Evolutionary conservation across 2,888 invertebrate genomes (phyloP).

Genomic region (Eupithecia inturbata): DNA sequence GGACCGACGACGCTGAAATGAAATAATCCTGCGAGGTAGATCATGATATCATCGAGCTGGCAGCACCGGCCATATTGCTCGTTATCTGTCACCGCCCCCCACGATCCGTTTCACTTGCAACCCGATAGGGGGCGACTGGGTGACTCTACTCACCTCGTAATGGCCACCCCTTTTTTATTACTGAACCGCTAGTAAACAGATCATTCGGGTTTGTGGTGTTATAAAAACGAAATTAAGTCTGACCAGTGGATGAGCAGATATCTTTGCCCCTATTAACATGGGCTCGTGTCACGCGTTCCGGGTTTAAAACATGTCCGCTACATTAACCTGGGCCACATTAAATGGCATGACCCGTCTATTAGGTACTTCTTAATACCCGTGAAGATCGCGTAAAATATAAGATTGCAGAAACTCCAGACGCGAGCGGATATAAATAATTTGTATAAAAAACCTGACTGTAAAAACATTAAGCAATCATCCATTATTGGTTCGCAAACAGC

Average conservation of each 20-base stretch:
- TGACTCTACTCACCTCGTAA: constrained; percentile 76
- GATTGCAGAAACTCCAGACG: not conserved
- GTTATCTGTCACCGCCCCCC: constrained; percentile 82
- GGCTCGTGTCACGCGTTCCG: constrained; percentile 68
- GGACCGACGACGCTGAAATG: constrained; percentile 34
- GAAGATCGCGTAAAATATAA: constrained; percentile 18
- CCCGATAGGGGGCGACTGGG: constrained; percentile 82
- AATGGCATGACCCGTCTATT: constrained; percentile 47
- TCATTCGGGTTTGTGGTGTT: constrained; percentile 84
- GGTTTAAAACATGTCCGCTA: constrained; percentile 62
- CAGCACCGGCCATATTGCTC: constrained; percentile 71
- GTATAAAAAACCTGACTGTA: not conserved
- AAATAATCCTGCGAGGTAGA: constrained; percentile 45
- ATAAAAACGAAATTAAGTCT: constrained; percentile 84
- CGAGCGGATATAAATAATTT: not conserved
- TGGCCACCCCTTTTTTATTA: constrained; percentile 83
- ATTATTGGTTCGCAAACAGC: not conserved
- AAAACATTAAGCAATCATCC: not conserved
- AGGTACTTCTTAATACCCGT: constrained; percentile 53
- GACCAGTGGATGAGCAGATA: constrained; percentile 78
- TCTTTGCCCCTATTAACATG: constrained; percentile 74
- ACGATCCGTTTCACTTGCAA: constrained; percentile 82
- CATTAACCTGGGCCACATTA: constrained; percentile 49
- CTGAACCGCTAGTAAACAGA: constrained; percentile 84
- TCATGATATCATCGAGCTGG: constrained; percentile 65